Conservation (phyloP, 2,113 vertebrate species). For the Tinamus guttatus region DNA sequence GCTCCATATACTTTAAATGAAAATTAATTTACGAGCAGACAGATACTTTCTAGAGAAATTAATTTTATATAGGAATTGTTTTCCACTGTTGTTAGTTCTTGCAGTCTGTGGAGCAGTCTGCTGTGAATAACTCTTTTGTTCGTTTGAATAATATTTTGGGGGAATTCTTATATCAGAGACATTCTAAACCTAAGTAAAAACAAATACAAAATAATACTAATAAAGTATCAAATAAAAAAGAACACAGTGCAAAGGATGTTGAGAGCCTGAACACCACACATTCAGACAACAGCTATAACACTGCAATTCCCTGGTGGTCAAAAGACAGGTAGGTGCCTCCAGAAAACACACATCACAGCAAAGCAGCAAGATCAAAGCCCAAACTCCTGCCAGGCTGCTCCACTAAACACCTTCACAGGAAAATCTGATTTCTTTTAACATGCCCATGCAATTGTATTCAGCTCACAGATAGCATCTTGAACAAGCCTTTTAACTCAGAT, state of each 20-base stretch:
- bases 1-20: neutral
- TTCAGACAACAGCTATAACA: neutral
- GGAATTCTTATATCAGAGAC: neutral
- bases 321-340: neutral
- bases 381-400: neutral
- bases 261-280: neutral
- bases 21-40: neutral
- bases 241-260: neutral
- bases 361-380: conserved; percentile 6
- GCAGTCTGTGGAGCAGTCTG: neutral
- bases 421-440: conserved; percentile 29
- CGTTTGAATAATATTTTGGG: neutral
- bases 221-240: neutral
- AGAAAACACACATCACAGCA: neutral
- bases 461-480: conserved; percentile 52
- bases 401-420: conserved; percentile 17
- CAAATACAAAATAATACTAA: neutral
- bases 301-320: neutral
- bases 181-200: neutral
- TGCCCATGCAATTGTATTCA: conserved; percentile 12
- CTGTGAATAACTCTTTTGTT: neutral
- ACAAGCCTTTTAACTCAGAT: conserved; percentile 25
- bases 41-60: neutral
- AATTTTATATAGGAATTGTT: neutral
- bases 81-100: neutral